Evolutionary conservation across 2,888 invertebrate genomes (phyloP), one percentile per base, ranked within the genome.

Genomic region (Agrochola lota): DNA sequence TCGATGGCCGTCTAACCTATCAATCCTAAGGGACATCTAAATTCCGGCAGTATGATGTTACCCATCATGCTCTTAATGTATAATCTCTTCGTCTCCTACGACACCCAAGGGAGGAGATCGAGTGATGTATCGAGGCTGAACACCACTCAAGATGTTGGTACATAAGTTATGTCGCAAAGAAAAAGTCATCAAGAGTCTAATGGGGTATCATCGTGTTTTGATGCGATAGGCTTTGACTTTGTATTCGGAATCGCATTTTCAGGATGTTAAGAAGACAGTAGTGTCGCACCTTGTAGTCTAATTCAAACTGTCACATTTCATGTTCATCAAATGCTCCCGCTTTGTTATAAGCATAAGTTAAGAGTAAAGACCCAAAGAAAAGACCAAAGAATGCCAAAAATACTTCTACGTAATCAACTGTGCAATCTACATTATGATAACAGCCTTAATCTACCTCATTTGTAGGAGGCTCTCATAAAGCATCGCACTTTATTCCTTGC

Each of bases 401-500:
- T 69, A 71, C 55, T 80, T 83, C 79, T 57, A 43, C 64, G 73
- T 83, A 80, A 86, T 81, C 76, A 77, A 68, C 63, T 17, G 72
- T 69, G 68, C 71, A 73, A 85, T 83, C 80, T 82, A 72, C 85
- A 86, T 85, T 80, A 84, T 85, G 86, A 88, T 91, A 86, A 88
- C 87, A 89, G 86, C 85, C 87, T 89, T 83, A 87, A 89, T 85
- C 86, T 87, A 83, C 81, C 76, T 87, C 85, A 88, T 90, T 91
- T 89, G 87, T 83, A 86, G 75, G 78, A 90, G 87, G 85, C 83
- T 83, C 84, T 88, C 90, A 90, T 92, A 92, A 94, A 94, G 89
- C 91, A 93, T 92, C 90, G 90, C 88, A 91, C 85, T 94, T 95
- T 94, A 95, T 94, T 91, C 92, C 91, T 86, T 85, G 91, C 93